These are phyloP conservation scores for Seriola rivoliana DNA, from an alignment of 2,113 vertebrate species.

Conservation along the genomic window DNA sequence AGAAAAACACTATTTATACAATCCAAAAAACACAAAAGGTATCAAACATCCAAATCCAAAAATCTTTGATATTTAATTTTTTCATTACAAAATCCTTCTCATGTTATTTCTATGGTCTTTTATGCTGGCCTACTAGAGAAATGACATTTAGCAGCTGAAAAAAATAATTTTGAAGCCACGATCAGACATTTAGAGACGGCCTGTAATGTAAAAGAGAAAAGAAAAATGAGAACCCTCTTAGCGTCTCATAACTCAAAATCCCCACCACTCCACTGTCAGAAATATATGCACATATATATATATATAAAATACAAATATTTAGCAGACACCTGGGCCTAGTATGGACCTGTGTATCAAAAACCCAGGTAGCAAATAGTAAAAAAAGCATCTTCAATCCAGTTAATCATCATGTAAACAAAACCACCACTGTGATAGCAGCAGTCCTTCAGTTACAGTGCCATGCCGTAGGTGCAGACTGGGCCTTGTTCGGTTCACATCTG, in stretches of 20 bases:
- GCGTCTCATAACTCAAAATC: neutral
- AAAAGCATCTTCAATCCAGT: conserved; percentile 45
- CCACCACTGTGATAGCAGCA: conserved; percentile 10
- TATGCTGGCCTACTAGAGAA: conserved; percentile 9
- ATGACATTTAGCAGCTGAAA: conserved; percentile 25
- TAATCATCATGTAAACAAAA: conserved; percentile 52
- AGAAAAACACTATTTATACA: conserved; percentile 68
- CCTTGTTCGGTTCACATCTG: neutral
- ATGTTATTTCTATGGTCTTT: conserved; percentile 11
- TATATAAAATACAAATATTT: conserved; percentile 29
- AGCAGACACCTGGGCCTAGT: conserved; percentile 20
- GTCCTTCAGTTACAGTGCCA: neutral
- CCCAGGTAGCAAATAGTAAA: conserved; percentile 20
- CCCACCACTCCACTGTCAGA: neutral
- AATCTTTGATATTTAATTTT: conserved; percentile 10
- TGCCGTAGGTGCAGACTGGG: neutral
- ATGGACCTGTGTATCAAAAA: conserved; percentile 6
- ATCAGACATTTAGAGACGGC: conserved; percentile 1
- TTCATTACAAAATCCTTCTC: conserved; percentile 44
- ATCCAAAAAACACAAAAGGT: conserved; percentile 47
- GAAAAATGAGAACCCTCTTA: conserved; percentile 3
- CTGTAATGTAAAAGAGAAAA: conserved; percentile 1
- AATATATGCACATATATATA: conserved; percentile 33
- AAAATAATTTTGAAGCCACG: conserved; percentile 38
- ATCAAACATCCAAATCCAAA: conserved; percentile 45